These are phyloP conservation scores for Pachymerium ferrugineum DNA, from an alignment of 2,888 invertebrate species.

Conservation along the genomic window DNA sequence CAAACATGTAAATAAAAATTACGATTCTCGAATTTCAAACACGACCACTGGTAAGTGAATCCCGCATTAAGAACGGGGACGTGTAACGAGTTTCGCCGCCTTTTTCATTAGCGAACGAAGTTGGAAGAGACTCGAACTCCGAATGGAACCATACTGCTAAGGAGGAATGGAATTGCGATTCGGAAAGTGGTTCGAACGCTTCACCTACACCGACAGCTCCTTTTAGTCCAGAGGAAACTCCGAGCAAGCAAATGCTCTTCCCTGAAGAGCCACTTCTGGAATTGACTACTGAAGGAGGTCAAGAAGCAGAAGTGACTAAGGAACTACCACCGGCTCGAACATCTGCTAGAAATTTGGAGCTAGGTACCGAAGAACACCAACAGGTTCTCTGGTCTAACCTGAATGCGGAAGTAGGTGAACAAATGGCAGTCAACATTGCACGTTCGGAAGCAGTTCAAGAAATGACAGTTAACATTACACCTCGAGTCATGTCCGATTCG, in stretches of 20 bases:
- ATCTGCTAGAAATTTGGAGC: neutral
- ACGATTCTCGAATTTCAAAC: neutral
- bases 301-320: neutral
- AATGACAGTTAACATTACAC: too few species aligned
- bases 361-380: neutral
- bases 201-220: neutral
- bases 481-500: neutral
- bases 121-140: neutral
- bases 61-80: too few species aligned
- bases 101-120: neutral
- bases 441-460: neutral
- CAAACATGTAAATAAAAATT: neutral
- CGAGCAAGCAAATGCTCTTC: neutral
- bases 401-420: neutral
- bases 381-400: neutral
- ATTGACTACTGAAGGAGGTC: neutral
- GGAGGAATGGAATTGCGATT: neutral
- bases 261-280: neutral
- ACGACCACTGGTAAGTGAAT: neutral
- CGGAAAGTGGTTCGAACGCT: neutral
- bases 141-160: neutral
- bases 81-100: too few species aligned
- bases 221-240: neutral
- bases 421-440: neutral
- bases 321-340: neutral